Evolutionary conservation across 2,888 invertebrate species (phyloP).

Genomic region (Eupithecia tripunctaria): DNA sequence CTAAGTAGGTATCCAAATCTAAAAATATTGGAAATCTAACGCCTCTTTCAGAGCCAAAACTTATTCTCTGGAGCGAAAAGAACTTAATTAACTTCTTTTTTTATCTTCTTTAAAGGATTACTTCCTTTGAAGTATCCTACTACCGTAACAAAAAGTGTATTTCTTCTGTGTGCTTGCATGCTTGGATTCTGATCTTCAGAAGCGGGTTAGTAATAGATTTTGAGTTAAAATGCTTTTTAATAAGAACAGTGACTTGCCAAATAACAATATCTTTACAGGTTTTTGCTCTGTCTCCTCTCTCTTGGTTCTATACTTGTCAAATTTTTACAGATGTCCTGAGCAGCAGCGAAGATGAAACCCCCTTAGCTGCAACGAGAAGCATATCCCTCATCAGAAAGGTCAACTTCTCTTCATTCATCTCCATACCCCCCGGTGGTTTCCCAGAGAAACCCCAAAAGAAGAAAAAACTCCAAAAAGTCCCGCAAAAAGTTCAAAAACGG

Average conservation of each 20-base stretch:
- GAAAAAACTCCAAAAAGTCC: slow-evolving; percentile 26
- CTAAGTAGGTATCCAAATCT: neutral
- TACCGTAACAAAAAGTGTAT: neutral
- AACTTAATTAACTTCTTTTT: no score
- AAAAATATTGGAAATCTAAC: slow-evolving; percentile 1
- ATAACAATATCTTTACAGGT: neutral
- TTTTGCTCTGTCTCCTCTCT: neutral
- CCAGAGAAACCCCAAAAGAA: slow-evolving; percentile 29
- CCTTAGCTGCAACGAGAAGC: slow-evolving; percentile 40
- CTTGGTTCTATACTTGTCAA: neutral
- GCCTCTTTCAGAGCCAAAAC: neutral
- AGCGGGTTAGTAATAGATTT: slow-evolving; percentile 4
- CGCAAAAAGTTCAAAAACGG: slow-evolving; percentile 42
- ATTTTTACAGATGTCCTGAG: slow-evolving; percentile 35
- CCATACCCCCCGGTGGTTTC: slow-evolving; percentile 54
- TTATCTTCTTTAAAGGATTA: no score
- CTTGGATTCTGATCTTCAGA: slow-evolving; percentile 3
- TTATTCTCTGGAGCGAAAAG: neutral
- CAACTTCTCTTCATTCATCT: slow-evolving; percentile 59
- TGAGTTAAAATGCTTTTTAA: slow-evolving; percentile 1
- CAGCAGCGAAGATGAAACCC: slow-evolving; percentile 42
- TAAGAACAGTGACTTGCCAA: neutral
- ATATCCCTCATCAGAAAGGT: slow-evolving; percentile 54
- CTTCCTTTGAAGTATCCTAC: neutral
- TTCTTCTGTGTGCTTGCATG: slow-evolving; percentile 6